Conservation (phyloP, 1,140 invertebrate genomes). For the Mamestra configurata region DNA sequence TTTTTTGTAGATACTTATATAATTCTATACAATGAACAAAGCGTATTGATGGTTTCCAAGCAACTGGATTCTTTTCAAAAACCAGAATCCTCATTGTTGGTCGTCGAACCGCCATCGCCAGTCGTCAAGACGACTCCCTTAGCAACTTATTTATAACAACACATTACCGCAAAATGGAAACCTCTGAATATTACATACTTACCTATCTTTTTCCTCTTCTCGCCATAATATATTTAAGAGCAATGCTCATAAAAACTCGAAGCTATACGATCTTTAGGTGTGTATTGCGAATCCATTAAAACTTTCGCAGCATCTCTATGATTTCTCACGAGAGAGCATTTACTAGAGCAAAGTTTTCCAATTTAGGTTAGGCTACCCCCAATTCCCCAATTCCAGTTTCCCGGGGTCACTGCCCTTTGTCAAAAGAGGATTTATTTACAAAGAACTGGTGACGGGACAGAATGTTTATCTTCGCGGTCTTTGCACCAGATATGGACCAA, state of each 20-base stretch:
- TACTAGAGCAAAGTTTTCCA: conserved; percentile 51
- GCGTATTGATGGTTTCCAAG: background rate
- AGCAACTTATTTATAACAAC: conserved; percentile 17
- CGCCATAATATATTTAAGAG: conserved; percentile 15
- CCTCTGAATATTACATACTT: background rate
- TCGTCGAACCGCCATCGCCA: background rate
- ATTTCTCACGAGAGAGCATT: conserved; percentile 36
- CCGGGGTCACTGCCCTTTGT: conserved; percentile 34
- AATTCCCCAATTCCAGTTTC: background rate
- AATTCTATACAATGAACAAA: background rate
- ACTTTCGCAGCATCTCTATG: conserved; percentile 43
- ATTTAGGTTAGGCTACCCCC: conserved; percentile 50
- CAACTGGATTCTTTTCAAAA: background rate
- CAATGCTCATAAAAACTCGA: conserved; percentile 9
- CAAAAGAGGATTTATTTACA: conserved; percentile 39
- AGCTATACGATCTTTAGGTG: conserved; percentile 6
- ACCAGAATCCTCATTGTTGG: background rate
- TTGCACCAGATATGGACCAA: background rate
- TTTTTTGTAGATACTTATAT: too few species aligned
- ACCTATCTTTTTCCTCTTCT: conserved; percentile 15
- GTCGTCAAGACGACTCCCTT: conserved; percentile 8
- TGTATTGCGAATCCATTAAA: conserved; percentile 46
- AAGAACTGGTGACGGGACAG: background rate
- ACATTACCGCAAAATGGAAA: background rate
- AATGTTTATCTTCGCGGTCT: background rate